Base-by-base conservation (phyloP, 1,140 invertebrate species). In the Nephila pilipes region DNA sequence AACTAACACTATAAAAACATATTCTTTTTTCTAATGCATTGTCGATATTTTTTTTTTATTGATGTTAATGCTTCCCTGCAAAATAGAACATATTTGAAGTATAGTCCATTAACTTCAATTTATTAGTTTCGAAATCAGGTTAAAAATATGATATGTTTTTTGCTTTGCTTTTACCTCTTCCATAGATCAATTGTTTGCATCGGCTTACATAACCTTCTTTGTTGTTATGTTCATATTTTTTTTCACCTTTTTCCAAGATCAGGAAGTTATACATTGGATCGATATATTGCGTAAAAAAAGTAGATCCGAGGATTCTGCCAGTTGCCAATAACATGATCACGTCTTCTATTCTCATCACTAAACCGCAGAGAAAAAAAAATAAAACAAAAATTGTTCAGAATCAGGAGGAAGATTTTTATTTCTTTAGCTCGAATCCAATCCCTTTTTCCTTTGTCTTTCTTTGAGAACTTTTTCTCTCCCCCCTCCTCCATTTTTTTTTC, bases 311-410 rank as follows among this genome's bases (percentile, higher is more conserved):
- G 80, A 55, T 10, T 46, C 46, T 46, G 46, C 46, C 46, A 46
- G 46, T 55, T 55, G 80, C 29, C 80, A 55, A 81, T 81, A 81
- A 81, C 80, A 80, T n/a, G 29, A 38, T 80, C 75, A 81, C 46
- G 46, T 81, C 22, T n/a, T 54, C 80, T 1, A 2, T 1, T 25
- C n/a, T 14, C 80, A 54, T 81, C 80, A 25, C 20, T 4, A 81
- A 54, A 81, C 38, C 38, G 2, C 80, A n/a, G 18, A n/a, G 22
- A n/a, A 81, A 25, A n/a, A 22, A 81, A 54, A n/a, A 81, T 16
- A 55, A 81, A 81, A 54, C 25, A 81, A 81, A 55, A 81, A 81
- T 54, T 54, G 10, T 5, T n/a, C 38, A 46, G 22, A 46, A 81
- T 25, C 38, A 54, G 80, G 46, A 54, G 38, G 22, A 36, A 20